Evolutionary conservation across 2,888 invertebrate species (phyloP), one percentile per base, ranked within the genome.

Genomic region (Dicranocentrus wangi): DNA sequence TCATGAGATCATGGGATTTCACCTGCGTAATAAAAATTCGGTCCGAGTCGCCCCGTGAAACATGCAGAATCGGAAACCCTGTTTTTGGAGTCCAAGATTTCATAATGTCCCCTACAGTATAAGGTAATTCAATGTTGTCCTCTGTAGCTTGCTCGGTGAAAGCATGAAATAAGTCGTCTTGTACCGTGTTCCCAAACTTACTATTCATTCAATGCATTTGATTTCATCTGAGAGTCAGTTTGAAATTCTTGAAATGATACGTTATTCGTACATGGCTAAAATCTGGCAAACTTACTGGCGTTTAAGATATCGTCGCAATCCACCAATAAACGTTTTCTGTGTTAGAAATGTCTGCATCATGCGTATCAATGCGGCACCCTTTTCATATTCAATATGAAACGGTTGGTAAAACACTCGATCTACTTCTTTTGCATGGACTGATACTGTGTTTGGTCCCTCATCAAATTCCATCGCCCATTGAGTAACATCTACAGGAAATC

Each of bases 121-220:
- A 77, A 0, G 47, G 17, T 0, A 86, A 82, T 2, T 87, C 73
- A 10, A 79, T 85, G 25, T 81, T 78, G 71, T 87, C 87, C 7
- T 27, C 68, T 51, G 83, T 84, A 0, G 85, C 90, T 66, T 85
- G 87, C 76, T 88, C 87, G 15, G 88, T 88, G 47, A 90, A 83
- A 53, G 88, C 87, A n/a, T 87, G 83, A 89, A 90, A 90, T 2
- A 90, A 86, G 73, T 90, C 89, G 82, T 89, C 89, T 82, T 90
- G 89, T 53, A 87, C 88, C 0, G 90, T 89, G 60, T 87, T 88
- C 1, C 83, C 84, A 81, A 88, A 90, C 43, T 85, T 85, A 51
- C 88, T 87, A 69, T 25, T 2, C 58, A 71, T 32, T 28, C n/a
- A 7, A 5, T 43, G 21, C 21, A 32, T 32, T 32, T 32, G 32